These are phyloP conservation scores for Macquaria ambigua DNA, from an alignment of 2,113 vertebrate species.

Conservation along the genomic window DNA sequence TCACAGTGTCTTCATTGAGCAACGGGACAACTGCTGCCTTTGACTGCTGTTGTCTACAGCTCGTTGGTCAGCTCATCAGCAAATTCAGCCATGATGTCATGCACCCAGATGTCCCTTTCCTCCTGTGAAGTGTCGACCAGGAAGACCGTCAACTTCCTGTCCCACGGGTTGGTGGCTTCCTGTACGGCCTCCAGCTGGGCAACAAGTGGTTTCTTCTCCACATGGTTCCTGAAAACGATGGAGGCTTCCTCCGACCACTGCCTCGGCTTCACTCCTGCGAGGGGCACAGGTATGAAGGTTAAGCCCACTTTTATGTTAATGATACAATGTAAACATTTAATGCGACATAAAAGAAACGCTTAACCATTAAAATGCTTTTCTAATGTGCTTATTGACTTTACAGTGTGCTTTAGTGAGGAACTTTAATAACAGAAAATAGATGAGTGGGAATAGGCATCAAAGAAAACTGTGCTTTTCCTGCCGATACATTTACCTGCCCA, in stretches of 20 bases:
- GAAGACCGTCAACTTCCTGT: conserved; percentile 91
- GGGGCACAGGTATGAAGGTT: background rate
- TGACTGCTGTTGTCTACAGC: conserved; percentile 42
- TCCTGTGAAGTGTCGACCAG: conserved; percentile 95
- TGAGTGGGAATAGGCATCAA: background rate
- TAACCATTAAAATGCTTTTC: background rate
- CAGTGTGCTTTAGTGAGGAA: background rate
- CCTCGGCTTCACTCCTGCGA: conserved; percentile 89
- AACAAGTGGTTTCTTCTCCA: conserved; percentile 97
- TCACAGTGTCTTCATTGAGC: conserved; percentile 5
- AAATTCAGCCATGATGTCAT: conserved; percentile 95
- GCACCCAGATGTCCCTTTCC: conserved; percentile 95
- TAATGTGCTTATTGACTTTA: background rate
- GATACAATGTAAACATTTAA: background rate
- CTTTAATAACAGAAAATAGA: background rate
- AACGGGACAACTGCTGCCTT: conserved; percentile 1
- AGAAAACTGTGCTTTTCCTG: too few species aligned
- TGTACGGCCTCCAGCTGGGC: conserved; percentile 90
- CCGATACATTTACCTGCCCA: too few species aligned
- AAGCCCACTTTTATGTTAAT: background rate
- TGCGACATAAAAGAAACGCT: background rate
- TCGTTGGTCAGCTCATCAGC: conserved; percentile 82
- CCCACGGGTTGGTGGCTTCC: conserved; percentile 90
- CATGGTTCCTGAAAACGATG: conserved; percentile 96
- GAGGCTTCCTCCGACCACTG: conserved; percentile 98